Evolutionary conservation across 2,113 vertebrate species (phyloP).

Genomic region (Indicator indicator): DNA sequence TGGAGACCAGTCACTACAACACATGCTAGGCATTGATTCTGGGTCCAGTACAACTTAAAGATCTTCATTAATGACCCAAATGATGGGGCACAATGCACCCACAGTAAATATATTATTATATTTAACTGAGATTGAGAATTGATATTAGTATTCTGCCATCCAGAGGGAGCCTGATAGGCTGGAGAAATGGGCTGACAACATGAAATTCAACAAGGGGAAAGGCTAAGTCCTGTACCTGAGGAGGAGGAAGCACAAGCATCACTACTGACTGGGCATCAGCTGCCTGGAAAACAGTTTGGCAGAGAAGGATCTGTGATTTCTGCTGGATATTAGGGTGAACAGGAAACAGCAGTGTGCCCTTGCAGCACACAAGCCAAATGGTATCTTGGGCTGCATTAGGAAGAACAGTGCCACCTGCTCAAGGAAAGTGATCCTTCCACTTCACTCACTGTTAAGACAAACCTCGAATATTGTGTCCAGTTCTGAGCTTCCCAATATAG

Average conservation of each 20-base stretch:
- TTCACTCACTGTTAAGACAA: background rate
- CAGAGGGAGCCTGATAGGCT: background rate
- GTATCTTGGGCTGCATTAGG: background rate
- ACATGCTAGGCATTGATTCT: background rate
- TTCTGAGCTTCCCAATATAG: background rate
- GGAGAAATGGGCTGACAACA: background rate
- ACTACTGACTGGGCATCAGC: background rate
- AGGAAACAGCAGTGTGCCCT: background rate
- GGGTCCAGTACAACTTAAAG: background rate
- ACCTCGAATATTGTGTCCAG: background rate
- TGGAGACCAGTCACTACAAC: background rate
- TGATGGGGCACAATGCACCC: background rate
- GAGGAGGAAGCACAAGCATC: background rate
- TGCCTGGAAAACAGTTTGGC: background rate
- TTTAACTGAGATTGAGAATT: background rate
- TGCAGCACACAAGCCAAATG: background rate
- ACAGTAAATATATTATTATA: fast-evolving
- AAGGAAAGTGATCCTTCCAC: background rate
- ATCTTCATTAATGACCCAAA: background rate
- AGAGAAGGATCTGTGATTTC: background rate
- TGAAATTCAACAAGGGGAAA: background rate
- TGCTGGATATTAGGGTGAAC: background rate
- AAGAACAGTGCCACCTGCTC: background rate
- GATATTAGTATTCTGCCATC: background rate
- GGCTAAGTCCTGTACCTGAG: background rate